These are phyloP conservation scores for Albula goreensis DNA, from an alignment of 2,113 vertebrate genomes.

Conservation along the genomic window DNA sequence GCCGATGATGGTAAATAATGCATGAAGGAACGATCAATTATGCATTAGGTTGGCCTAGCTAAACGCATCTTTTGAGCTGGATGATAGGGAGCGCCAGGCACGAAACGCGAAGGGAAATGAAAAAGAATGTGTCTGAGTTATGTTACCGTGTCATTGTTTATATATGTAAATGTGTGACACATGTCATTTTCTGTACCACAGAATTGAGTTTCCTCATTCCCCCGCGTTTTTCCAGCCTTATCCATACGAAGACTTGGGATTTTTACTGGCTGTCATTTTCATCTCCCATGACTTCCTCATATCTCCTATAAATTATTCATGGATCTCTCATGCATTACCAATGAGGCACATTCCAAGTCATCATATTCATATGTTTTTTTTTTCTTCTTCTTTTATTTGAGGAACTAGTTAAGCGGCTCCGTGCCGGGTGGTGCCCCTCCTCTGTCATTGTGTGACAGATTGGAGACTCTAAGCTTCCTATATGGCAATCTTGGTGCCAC, in stretches of 20 bases:
- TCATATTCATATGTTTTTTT: slow-evolving; percentile 3
- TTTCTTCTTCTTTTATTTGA: background rate
- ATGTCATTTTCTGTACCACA: background rate
- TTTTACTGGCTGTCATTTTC: background rate
- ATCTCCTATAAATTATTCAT: slow-evolving; percentile 16
- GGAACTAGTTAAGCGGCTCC: background rate
- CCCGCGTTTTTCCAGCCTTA: background rate
- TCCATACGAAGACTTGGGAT: background rate
- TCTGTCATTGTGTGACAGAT: background rate
- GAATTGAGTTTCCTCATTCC: background rate
- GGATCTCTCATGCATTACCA: slow-evolving; percentile 5
- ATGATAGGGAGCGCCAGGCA: background rate
- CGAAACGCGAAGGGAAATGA: background rate
- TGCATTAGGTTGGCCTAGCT: background rate
- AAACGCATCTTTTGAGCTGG: background rate
- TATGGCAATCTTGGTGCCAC: background rate
- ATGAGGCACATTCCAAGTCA: slow-evolving; percentile 4
- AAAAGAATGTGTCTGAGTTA: background rate
- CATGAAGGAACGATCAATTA: slow-evolving; percentile 14
- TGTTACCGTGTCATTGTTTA: background rate
- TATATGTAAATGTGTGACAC: background rate
- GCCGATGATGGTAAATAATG: slow-evolving; percentile 19
- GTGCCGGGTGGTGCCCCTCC: background rate
- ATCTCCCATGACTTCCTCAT: background rate
- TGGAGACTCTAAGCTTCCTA: background rate